phyloP scores from a whole-genome alignment of 2,113 vertebrate species.

The Mixornis gularis region DNA sequence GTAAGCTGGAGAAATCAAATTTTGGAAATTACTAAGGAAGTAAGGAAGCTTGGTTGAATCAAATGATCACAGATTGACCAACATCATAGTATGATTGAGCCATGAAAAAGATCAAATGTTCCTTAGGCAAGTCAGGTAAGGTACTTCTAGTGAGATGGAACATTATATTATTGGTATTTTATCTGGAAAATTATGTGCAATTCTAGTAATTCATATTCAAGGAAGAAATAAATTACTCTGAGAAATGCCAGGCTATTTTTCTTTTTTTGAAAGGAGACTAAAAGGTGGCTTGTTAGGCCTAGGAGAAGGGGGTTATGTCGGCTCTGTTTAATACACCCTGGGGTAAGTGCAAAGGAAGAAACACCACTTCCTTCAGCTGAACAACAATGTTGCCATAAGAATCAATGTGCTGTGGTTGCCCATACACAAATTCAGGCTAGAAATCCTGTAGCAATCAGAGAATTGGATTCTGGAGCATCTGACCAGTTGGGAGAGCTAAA shows the following conservation, averaged over 20 bases:
- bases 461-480: background rate
- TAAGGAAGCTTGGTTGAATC: background rate
- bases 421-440: background rate
- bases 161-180: background rate
- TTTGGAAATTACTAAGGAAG: background rate
- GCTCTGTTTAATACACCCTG: background rate
- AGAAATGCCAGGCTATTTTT: background rate
- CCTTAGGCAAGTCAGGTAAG: background rate
- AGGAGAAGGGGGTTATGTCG: background rate
- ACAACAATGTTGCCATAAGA: rapidly evolving
- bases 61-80: background rate
- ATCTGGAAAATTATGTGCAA: background rate
- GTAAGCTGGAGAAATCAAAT: background rate
- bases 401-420: background rate
- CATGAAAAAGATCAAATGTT: background rate
- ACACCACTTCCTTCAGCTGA: background rate
- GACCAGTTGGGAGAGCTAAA: background rate
- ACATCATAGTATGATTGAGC: background rate
- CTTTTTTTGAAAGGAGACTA: background rate
- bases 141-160: background rate
- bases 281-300: background rate
- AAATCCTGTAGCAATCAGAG: background rate
- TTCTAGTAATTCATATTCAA: background rate
- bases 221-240: background rate
- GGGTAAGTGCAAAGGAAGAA: background rate